A percentile compares a stretch with the other conserved stretches of the same genome.
These are phyloP conservation scores for Apodemia duryi DNA, from an alignment of 2,888 invertebrate species.

Conservation along the genomic window DNA sequence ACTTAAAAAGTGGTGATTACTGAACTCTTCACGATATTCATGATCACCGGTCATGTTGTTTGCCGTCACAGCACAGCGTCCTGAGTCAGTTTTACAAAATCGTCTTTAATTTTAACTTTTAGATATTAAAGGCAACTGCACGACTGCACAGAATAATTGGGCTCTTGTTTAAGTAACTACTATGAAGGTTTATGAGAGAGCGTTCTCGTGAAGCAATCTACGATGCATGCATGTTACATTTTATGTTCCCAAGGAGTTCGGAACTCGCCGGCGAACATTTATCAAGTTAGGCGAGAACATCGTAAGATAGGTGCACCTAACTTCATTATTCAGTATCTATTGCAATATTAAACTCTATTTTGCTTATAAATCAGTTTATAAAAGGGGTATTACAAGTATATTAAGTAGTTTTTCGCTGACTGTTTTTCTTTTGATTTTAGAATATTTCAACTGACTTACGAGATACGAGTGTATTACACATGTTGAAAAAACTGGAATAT, in stretches of 20 bases:
- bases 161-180: neutral
- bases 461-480: too few species aligned
- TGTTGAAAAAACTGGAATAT: too few species aligned
- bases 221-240: conserved; percentile 10
- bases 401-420: too few species aligned
- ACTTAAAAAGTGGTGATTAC: too few species aligned
- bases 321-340: conserved; percentile 8
- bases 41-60: too few species aligned
- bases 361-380: conserved; percentile 1
- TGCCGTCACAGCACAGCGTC: too few species aligned
- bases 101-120: neutral
- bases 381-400: neutral
- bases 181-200: neutral
- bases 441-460: too few species aligned
- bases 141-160: neutral
- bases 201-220: conserved; percentile 6
- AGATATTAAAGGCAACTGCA: neutral
- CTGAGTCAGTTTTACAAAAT: too few species aligned
- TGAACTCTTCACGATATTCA: too few species aligned
- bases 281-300: conserved; percentile 16
- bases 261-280: conserved; percentile 13
- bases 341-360: conserved; percentile 1
- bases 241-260: neutral
- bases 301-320: conserved; percentile 9
- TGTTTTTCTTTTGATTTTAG: too few species aligned